Conservation (phyloP, 2,888 invertebrate genomes). For the Agriotes lineatus region DNA sequence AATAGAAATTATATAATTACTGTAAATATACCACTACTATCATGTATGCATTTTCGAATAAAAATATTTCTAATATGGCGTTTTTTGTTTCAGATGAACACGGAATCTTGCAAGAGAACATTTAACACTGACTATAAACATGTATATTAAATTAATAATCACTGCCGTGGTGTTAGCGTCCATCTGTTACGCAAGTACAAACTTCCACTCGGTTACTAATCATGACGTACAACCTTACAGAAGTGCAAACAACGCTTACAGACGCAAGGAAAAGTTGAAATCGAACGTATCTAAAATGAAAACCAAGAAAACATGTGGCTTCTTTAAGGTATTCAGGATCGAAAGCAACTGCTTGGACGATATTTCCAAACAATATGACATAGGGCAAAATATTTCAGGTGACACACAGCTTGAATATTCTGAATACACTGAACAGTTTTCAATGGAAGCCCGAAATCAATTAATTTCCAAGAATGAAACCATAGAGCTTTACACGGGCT, state of each 20-base stretch:
- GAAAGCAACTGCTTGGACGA: constrained; percentile 3
- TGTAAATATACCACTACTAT: too few species aligned
- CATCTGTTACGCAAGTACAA: neutral
- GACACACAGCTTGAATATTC: neutral
- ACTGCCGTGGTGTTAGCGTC: neutral
- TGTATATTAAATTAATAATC: neutral
- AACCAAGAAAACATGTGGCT: neutral
- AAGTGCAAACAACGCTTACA: neutral
- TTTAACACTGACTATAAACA: neutral
- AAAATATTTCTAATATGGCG: too few species aligned
- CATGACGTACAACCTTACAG: neutral
- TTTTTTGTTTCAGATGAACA: constrained; percentile 2
- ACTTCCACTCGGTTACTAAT: neutral
- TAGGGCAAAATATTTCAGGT: neutral
- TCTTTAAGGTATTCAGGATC: neutral
- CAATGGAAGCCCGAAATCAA: neutral
- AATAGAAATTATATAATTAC: too few species aligned
- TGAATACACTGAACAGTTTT: neutral
- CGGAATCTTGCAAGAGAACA: neutral
- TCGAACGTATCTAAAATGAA: neutral
- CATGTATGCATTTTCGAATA: too few species aligned
- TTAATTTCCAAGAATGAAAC: neutral
- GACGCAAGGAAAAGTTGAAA: neutral
- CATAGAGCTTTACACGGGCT: neutral
- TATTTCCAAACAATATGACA: neutral